Base-by-base conservation (phyloP, 2,113 vertebrate species). In the Aspidoscelis tigris region DNA sequence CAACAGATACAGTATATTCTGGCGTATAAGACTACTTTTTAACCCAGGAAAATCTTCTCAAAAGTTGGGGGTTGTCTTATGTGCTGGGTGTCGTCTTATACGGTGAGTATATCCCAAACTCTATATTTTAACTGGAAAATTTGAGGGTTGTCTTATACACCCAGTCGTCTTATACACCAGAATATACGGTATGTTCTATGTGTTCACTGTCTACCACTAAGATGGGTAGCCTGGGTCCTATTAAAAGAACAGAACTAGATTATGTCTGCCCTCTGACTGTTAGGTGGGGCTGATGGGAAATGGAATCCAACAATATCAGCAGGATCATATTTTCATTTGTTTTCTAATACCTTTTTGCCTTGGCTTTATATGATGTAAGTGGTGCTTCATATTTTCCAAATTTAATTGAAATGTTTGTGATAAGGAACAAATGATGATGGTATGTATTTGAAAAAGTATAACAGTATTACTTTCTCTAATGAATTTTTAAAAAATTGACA, bases 381-480 rank as follows among this genome's bases (percentile, higher is more conserved):
- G 21, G n/a, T 24, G 14, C n/a, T 2, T 26, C 74, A 14, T 64
- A 82, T 18, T 76, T 33, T 76, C 11, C 74, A 88, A 75, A 2
- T 12, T 66, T 77, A 20, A 47, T 50, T 12, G 33, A 50, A 58
- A 41, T 50, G 20, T 84, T 72, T 78, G 7, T 69, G 41, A 61
- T 5, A 72, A 3, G 21, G 64, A 16, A 78, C 76, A 93, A 91
- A 89, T 91, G 0, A 87, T 82, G 85, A 87, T 83, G n/a, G 12
- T 88, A 90, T 82, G 88, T 92, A 66, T 92, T 88, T 88, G 76
- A 88, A 90, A 92, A 89, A 5, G 39, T 91, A 22, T 53, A 55
- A 89, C 90, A 92, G 41, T 86, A 55, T 81, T 93, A 89, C 92
- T 92, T 53, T 91, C 79, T 82, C 21, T 88, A 78, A 73, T 84